Percentiles rank a stretch among this genome's conserved stretches.
Conservation (phyloP, 1,140 invertebrate species). For the Gryllus bimaculatus region DNA sequence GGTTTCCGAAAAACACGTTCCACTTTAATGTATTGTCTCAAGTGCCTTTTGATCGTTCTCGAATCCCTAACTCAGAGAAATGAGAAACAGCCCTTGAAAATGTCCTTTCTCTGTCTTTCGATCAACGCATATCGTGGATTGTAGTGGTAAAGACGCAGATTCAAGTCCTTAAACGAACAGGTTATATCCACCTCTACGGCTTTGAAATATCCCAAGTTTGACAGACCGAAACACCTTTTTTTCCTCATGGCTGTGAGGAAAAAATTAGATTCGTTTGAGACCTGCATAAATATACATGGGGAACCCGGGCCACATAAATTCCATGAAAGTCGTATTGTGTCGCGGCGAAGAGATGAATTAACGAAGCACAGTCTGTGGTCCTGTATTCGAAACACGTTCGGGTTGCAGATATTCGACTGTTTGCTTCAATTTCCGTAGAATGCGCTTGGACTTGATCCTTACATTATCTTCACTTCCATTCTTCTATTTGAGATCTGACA, state of each 20-base stretch:
- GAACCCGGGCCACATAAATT: background rate
- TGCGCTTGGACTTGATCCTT: background rate
- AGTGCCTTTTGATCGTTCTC: background rate
- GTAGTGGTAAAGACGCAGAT: background rate
- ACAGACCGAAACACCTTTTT: conserved; percentile 4
- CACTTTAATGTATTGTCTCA: background rate
- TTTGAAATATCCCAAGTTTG: conserved; percentile 2
- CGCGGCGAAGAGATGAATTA: background rate
- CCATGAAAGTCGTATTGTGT: background rate
- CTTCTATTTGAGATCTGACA: no score
- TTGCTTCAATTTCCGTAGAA: background rate
- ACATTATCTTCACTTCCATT: background rate
- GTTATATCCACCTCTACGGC: background rate
- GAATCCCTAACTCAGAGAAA: background rate
- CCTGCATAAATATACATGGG: conserved; percentile 4
- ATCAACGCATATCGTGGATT: background rate
- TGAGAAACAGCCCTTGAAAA: background rate
- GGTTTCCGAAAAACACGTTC: background rate
- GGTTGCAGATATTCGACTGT: background rate
- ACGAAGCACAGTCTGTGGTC: background rate
- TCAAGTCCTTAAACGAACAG: background rate
- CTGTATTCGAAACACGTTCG: background rate
- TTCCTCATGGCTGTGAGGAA: background rate
- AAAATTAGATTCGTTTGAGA: background rate
- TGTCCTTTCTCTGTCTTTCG: background rate